Evolutionary conservation across 2,888 invertebrate genomes (phyloP).

Genomic region (Baronia brevicornis): DNA sequence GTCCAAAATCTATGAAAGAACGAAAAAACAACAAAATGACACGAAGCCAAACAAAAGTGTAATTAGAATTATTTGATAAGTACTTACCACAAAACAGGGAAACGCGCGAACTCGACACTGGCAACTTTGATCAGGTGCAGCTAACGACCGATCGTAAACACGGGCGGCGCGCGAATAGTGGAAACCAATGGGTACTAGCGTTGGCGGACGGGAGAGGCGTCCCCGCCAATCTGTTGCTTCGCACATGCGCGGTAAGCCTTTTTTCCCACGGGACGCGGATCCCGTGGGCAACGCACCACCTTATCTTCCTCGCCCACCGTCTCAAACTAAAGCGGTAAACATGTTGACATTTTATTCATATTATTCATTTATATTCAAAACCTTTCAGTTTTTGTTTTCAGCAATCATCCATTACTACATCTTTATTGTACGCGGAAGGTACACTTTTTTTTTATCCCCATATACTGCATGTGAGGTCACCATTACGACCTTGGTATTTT

Average conservation of each 20-base stretch:
- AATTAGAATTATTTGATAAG: too few relatives aligned
- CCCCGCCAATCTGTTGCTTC: slow-evolving; percentile 48
- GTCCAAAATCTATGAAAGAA: too few relatives aligned
- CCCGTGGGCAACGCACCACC: slow-evolving; percentile 20
- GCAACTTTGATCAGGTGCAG: slow-evolving; percentile 26
- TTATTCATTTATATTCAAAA: too few relatives aligned
- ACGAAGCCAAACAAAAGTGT: too few relatives aligned
- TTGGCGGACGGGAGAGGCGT: slow-evolving; percentile 23
- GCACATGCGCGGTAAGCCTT: slow-evolving; percentile 36
- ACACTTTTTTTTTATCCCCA: too few relatives aligned
- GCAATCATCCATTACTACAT: too few relatives aligned
- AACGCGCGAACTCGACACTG: slow-evolving; percentile 23
- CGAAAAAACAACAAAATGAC: too few relatives aligned
- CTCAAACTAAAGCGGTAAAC: not conserved
- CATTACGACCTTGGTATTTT: too few relatives aligned
- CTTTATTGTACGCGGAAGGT: too few relatives aligned
- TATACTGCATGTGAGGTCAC: too few relatives aligned
- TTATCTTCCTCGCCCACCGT: slow-evolving; percentile 14
- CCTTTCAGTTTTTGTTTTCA: too few relatives aligned
- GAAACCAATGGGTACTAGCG: slow-evolving; percentile 21
- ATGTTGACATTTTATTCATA: too few relatives aligned
- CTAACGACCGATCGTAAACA: slow-evolving; percentile 29
- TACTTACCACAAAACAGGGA: slow-evolving; percentile 12
- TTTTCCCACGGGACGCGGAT: slow-evolving; percentile 20
- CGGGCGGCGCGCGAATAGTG: slow-evolving; percentile 35